Percentiles rank a stretch among this genome's conserved stretches.
These are phyloP conservation scores for Quiscalus mexicanus DNA, from an alignment of 2,113 vertebrate species.

Conservation along the genomic window DNA sequence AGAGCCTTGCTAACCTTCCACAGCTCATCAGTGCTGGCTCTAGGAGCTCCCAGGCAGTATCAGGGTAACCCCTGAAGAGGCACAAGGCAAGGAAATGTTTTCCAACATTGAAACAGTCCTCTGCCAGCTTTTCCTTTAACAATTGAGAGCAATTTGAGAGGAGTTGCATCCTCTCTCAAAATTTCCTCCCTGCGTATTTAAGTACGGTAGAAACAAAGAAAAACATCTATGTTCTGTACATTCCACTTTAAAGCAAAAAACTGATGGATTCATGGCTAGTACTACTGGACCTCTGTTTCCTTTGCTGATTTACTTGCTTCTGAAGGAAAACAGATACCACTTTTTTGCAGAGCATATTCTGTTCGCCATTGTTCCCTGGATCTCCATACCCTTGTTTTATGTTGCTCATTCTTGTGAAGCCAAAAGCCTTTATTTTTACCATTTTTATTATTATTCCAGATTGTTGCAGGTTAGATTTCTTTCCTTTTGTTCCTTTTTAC, in stretches of 20 bases:
- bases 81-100: neutral
- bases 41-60: fast-evolving
- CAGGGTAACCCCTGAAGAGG: fast-evolving
- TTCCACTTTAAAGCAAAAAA: neutral
- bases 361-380: neutral
- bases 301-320: neutral
- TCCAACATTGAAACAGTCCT: neutral
- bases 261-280: fast-evolving
- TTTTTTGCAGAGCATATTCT: neutral
- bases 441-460: neutral
- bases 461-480: neutral
- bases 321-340: neutral
- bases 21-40: neutral
- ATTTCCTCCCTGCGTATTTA: fast-evolving
- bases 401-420: neutral
- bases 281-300: neutral
- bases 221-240: fast-evolving
- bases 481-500: neutral
- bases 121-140: neutral
- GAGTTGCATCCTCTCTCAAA: neutral
- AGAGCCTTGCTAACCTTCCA: neutral
- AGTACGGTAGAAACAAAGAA: neutral
- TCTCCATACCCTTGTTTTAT: neutral
- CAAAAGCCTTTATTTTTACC: neutral
- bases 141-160: neutral